Evolutionary conservation across 2,113 vertebrate genomes (phyloP).

Genomic region (Pipa parva): DNA sequence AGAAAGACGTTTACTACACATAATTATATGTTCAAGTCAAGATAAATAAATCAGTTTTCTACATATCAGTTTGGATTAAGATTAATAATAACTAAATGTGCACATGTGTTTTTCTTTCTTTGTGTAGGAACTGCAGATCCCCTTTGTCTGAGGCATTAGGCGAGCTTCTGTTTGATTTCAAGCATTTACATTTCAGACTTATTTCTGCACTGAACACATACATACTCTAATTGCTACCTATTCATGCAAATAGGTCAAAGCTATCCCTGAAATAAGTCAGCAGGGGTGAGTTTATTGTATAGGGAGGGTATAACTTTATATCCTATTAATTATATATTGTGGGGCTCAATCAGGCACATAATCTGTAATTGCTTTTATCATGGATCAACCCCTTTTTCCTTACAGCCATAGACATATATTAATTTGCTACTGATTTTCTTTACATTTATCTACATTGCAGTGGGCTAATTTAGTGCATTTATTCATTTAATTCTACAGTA

Average conservation of each 20-base stretch:
- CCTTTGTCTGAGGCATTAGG: neutral
- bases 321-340: slow-evolving; percentile 6
- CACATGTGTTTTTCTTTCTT: neutral
- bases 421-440: neutral
- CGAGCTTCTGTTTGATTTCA: neutral
- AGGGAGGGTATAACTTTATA: neutral
- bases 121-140: neutral
- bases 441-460: neutral
- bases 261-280: neutral
- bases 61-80: too few species aligned
- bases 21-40: neutral
- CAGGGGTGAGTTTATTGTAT: slow-evolving; percentile 2
- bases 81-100: neutral
- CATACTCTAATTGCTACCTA: neutral
- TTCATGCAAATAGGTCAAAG: slow-evolving; percentile 3
- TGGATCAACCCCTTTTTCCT: neutral
- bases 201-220: neutral
- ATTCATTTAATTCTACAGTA: neutral
- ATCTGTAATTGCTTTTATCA: neutral
- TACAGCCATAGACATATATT: neutral
- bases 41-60: neutral
- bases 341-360: neutral
- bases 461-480: neutral
- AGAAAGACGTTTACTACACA: neutral
- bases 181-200: too few species aligned